Conservation (phyloP, 1,140 invertebrate species). For the Hylyphantes graminicola region DNA sequence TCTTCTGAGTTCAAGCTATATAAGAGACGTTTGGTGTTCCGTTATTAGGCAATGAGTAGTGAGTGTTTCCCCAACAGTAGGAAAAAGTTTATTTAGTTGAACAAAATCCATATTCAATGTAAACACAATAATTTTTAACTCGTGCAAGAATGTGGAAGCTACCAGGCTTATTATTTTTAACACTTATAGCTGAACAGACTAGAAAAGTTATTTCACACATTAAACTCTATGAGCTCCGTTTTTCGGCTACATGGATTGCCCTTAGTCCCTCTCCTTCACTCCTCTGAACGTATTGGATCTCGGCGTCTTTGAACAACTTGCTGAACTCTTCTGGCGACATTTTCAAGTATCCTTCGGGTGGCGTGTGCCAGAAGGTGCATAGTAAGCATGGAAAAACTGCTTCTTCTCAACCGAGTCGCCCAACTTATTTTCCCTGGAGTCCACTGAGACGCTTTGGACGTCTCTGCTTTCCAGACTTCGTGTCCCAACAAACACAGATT, state of each 20-base stretch:
- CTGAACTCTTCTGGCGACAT: conserved; percentile 62
- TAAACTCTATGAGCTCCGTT: not conserved
- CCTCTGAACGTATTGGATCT: conserved; percentile 57
- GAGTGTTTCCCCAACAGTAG: too few relatives aligned
- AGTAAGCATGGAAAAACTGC: conserved; percentile 62
- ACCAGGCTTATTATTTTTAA: too few relatives aligned
- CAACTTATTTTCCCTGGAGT: not conserved
- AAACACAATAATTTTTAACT: too few relatives aligned
- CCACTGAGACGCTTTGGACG: not conserved
- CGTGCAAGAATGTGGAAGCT: too few relatives aligned
- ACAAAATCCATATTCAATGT: too few relatives aligned
- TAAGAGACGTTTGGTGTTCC: too few relatives aligned
- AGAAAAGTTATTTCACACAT: not conserved
- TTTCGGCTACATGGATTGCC: not conserved
- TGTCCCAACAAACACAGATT: conserved; percentile 45
- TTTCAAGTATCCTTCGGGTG: conserved; percentile 62
- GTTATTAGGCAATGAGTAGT: too few relatives aligned
- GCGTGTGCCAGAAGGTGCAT: conserved; percentile 62
- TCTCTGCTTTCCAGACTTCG: conserved; percentile 10
- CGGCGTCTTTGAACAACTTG: conserved; percentile 63
- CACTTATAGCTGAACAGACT: too few relatives aligned
- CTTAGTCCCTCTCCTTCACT: conserved; percentile 14
- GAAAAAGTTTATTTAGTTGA: too few relatives aligned
- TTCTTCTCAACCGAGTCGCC: not conserved
- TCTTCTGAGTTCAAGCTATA: too few relatives aligned